Percentiles rank a stretch among this genome's conserved stretches.
phyloP scores from a whole-genome alignment of 1,140 invertebrate genomes.

The Arctopsyche grandis region DNA sequence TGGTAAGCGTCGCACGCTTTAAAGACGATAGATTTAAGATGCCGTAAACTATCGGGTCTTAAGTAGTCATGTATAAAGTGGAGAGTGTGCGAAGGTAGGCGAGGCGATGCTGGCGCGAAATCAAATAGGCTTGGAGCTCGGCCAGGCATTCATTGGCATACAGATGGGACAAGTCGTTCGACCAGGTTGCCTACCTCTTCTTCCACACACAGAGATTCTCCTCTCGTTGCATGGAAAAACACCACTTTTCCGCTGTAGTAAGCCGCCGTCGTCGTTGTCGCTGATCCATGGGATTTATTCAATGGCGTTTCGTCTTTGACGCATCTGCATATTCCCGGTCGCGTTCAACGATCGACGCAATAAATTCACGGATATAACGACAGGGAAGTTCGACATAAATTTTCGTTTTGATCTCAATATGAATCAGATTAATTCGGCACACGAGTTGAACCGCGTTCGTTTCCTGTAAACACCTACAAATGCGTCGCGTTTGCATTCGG shows the following conservation, averaged over 20 bases:
- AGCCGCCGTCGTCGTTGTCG: not conserved
- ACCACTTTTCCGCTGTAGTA: slow-evolving; percentile 7
- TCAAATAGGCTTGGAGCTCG: slow-evolving; percentile 52
- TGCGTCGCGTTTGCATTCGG: too few relatives aligned
- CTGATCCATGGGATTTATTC: slow-evolving; percentile 1
- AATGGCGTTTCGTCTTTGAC: not conserved
- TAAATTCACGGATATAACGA: too few relatives aligned
- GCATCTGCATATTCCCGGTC: slow-evolving; percentile 1
- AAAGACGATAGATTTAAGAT: slow-evolving; percentile 53
- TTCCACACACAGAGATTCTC: too few relatives aligned
- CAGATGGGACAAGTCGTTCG: slow-evolving; percentile 19
- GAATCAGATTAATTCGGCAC: too few relatives aligned
- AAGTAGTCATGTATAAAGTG: slow-evolving; percentile 51
- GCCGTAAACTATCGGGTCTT: slow-evolving; percentile 53
- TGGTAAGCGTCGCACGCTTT: slow-evolving; percentile 49
- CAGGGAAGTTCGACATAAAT: too few relatives aligned
- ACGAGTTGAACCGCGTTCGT: too few relatives aligned
- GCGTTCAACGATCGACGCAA: not conserved
- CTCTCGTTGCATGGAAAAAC: slow-evolving; percentile 34
- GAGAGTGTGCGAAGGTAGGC: slow-evolving; percentile 48
- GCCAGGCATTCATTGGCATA: slow-evolving; percentile 54
- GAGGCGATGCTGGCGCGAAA: slow-evolving; percentile 44
- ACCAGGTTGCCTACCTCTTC: slow-evolving; percentile 36
- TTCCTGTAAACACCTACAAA: too few relatives aligned
- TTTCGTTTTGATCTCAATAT: too few relatives aligned